These are phyloP conservation scores for Ia io DNA, from an alignment of 2,113 vertebrate species.

Conservation along the genomic window DNA sequence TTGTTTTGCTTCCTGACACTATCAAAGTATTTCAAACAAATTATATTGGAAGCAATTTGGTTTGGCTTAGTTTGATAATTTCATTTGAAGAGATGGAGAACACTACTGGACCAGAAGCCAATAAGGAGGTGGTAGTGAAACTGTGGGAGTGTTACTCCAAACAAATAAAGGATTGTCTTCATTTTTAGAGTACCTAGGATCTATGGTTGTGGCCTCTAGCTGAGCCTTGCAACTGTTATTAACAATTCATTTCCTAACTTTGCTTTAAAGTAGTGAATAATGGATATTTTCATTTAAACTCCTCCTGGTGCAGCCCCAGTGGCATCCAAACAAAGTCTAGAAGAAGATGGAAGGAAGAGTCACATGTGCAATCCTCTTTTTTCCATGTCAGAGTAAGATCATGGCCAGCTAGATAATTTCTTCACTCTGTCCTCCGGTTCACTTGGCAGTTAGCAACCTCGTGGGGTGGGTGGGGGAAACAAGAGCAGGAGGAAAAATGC, in stretches of 20 bases:
- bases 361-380: neutral
- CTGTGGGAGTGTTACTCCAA: neutral
- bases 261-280: neutral
- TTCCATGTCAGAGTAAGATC: neutral
- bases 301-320: neutral
- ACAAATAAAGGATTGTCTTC: neutral
- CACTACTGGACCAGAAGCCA: neutral
- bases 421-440: neutral
- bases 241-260: slow-evolving; percentile 20
- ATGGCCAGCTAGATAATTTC: neutral
- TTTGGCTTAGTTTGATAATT: slow-evolving; percentile 41
- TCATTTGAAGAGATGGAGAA: slow-evolving; percentile 27
- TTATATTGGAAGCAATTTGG: slow-evolving; percentile 36
- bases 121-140: neutral
- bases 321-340: neutral
- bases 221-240: neutral
- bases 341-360: neutral
- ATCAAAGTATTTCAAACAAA: slow-evolving; percentile 16
- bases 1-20: slow-evolving; percentile 1
- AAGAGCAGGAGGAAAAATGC: slow-evolving; percentile 18
- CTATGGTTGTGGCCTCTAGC: neutral
- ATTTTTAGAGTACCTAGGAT: neutral
- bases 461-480: neutral
- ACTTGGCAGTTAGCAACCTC: neutral
- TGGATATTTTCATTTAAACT: neutral